These are phyloP conservation scores for Acrocephalus kingi DNA, from an alignment of 2,113 vertebrate genomes.

Conservation along the genomic window DNA sequence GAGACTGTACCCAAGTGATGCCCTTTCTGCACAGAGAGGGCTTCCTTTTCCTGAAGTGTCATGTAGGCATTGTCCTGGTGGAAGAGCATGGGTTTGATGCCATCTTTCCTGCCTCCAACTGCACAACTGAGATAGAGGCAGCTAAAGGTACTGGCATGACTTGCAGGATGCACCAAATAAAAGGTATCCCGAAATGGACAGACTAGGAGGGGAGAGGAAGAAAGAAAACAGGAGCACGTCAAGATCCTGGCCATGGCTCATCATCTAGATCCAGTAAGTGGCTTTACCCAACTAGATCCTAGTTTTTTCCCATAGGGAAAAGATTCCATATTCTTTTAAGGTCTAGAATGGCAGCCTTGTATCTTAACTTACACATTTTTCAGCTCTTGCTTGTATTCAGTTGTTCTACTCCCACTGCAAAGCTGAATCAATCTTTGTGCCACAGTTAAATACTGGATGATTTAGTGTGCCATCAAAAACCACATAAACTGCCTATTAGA, in stretches of 20 bases:
- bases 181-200: not conserved
- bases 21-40: not conserved
- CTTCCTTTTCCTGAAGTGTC: not conserved
- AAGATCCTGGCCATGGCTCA: not conserved
- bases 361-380: not conserved
- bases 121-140: not conserved
- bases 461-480: constrained; percentile 49
- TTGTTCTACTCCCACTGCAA: not conserved
- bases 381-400: not conserved
- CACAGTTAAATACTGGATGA: constrained; percentile 25
- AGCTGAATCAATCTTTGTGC: constrained; percentile 15
- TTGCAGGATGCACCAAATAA: not conserved
- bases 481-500: constrained; percentile 21
- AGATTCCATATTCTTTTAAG: not conserved
- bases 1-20: not conserved
- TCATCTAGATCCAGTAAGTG: not conserved
- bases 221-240: not conserved
- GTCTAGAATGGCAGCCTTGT: not conserved
- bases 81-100: not conserved
- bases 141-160: not conserved
- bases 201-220: not conserved
- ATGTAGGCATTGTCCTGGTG: rapidly evolving
- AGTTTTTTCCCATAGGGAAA: not conserved
- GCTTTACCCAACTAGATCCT: not conserved
- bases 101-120: not conserved